phyloP scores from a whole-genome alignment of 2,888 invertebrate genomes.

The Ceraclea dissimilis region DNA sequence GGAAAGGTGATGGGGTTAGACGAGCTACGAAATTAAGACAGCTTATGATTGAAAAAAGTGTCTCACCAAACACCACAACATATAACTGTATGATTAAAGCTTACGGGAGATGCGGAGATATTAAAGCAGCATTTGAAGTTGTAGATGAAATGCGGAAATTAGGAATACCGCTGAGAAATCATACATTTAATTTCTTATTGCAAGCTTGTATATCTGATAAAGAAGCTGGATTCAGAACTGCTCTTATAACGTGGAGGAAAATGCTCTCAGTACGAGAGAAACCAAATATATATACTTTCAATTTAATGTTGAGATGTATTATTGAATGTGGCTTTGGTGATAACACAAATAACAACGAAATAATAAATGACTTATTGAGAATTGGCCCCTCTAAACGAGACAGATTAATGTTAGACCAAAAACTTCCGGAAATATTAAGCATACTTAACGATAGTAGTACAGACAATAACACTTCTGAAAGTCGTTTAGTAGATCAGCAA shows the following conservation, averaged over 20 bases:
- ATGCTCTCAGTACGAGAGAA: conserved; percentile 57
- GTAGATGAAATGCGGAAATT: conserved; percentile 77
- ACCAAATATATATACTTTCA: conserved; percentile 69
- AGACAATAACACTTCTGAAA: background rate
- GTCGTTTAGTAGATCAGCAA: background rate
- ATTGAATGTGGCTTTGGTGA: conserved; percentile 73
- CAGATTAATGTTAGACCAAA: background rate
- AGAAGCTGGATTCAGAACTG: conserved; percentile 73
- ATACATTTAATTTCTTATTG: conserved; percentile 72
- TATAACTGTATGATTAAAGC: conserved; percentile 90
- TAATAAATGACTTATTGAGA: conserved; percentile 3
- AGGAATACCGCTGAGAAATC: conserved; percentile 51
- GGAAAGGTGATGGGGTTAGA: conserved; percentile 57
- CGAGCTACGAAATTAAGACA: conserved; percentile 59
- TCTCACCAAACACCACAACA: conserved; percentile 64
- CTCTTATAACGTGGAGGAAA: conserved; percentile 79
- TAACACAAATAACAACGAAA: background rate
- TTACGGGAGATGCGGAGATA: conserved; percentile 75
- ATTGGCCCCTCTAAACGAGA: background rate
- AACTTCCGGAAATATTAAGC: background rate
- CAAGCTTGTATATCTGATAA: conserved; percentile 78
- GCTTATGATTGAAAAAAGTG: conserved; percentile 60
- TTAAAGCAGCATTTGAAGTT: conserved; percentile 68
- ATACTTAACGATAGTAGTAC: background rate
- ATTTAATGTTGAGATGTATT: conserved; percentile 70